Evolutionary conservation across 2,113 vertebrate genomes (phyloP).

Genomic region (Sitta europaea): DNA sequence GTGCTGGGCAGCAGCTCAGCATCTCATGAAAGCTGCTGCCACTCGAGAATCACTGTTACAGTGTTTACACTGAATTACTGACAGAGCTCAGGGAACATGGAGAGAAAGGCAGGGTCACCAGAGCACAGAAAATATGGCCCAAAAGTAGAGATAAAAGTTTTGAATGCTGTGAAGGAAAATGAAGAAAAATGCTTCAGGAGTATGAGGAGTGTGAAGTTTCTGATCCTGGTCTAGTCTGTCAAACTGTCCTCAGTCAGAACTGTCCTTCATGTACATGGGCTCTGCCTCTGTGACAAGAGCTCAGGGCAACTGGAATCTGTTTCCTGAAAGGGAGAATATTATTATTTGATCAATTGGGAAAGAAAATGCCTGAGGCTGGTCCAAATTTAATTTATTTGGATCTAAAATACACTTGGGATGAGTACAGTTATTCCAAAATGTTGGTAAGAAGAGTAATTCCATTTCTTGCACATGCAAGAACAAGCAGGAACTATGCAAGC

Average conservation of each 20-base stretch:
- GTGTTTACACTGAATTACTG: not conserved
- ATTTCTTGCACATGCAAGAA: not conserved
- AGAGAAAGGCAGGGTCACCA: not conserved
- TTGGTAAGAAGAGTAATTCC: not conserved
- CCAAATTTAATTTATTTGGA: not conserved
- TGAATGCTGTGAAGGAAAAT: not conserved
- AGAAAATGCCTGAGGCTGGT: not conserved
- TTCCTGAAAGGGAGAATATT: not conserved
- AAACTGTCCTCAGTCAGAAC: not conserved
- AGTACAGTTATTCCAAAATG: not conserved
- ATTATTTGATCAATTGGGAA: not conserved
- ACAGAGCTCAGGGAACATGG: not conserved
- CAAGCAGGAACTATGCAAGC: not conserved
- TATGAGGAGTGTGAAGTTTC: not conserved
- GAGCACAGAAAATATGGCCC: not conserved
- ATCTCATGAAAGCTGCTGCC: not conserved
- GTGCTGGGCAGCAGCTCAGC: not conserved
- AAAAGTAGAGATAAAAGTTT: not conserved
- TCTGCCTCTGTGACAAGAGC: not conserved
- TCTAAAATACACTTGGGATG: not conserved
- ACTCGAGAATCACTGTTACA: not conserved
- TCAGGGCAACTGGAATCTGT: not conserved
- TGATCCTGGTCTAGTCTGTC: not conserved
- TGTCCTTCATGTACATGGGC: accelerated
- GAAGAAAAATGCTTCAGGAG: not conserved